phyloP scores from a whole-genome alignment of 2,113 vertebrate genomes.

The Andinoacara biseriatus region DNA sequence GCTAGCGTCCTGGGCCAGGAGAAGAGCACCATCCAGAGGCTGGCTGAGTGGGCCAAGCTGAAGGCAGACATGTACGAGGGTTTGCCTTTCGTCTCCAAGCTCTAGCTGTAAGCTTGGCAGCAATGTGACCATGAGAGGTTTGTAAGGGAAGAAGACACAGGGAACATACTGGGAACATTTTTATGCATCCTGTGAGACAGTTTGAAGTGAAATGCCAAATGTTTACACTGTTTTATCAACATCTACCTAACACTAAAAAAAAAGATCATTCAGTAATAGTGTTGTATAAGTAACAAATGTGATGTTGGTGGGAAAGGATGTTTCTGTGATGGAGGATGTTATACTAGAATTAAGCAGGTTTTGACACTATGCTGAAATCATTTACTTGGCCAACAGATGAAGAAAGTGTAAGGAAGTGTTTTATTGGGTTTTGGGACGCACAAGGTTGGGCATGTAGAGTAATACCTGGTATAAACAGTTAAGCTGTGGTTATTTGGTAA shows the following conservation, averaged over 20 bases:
- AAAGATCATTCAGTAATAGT: too few relatives aligned
- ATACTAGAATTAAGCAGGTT: not conserved
- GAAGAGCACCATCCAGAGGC: constrained; percentile 87
- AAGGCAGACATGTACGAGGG: constrained; percentile 94
- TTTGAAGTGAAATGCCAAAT: not conserved
- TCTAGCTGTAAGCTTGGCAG: constrained; percentile 67
- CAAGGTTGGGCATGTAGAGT: not conserved
- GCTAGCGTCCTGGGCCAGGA: constrained; percentile 87
- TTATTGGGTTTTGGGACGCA: not conserved
- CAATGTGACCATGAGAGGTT: not conserved
- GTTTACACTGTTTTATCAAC: not conserved
- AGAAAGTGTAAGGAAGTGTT: not conserved
- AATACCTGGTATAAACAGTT: not conserved
- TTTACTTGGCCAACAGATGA: not conserved
- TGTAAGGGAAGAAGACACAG: constrained; percentile 1
- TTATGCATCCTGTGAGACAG: not conserved
- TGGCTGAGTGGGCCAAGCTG: constrained; percentile 90
- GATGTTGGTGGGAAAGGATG: not conserved
- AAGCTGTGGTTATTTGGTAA: not conserved
- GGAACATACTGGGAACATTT: not conserved
- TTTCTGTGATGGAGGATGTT: not conserved
- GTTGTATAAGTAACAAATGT: not conserved
- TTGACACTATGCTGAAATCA: not conserved
- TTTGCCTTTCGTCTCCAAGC: constrained; percentile 87
- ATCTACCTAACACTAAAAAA: not conserved